A percentile compares a stretch with the other conserved stretches of the same genome.
Evolutionary conservation across 1,140 invertebrate genomes (phyloP).

Genomic region (Parasteatoda tepidariorum): DNA sequence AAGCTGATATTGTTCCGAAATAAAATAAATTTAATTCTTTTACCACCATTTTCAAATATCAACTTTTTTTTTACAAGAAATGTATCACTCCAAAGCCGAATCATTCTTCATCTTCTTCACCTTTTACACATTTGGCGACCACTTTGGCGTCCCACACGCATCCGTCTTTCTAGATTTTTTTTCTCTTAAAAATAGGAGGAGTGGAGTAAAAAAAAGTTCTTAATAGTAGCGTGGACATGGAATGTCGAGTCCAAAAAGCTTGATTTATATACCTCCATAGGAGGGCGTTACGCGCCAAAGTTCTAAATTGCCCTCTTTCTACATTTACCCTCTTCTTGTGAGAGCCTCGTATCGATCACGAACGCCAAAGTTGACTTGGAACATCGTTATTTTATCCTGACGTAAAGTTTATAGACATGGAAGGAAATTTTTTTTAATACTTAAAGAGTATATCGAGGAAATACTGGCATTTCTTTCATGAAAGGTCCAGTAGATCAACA

Average conservation of each 20-base stretch:
- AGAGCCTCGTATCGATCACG: constrained; percentile 8
- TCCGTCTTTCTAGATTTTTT: neutral
- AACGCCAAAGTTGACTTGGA: neutral
- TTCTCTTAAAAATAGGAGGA: neutral
- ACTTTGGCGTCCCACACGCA: constrained; percentile 6
- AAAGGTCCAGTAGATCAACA: no score
- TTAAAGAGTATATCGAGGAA: no score
- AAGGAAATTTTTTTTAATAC: neutral
- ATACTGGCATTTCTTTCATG: no score
- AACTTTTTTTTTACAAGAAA: no score
- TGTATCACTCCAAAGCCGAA: no score
- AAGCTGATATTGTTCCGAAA: no score
- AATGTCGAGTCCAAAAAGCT: constrained; percentile 5
- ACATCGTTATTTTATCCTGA: neutral
- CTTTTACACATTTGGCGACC: neutral
- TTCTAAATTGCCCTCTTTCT: constrained; percentile 10
- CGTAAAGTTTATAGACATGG: neutral
- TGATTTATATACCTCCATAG: constrained; percentile 18
- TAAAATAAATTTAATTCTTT: no score
- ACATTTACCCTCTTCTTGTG: neutral
- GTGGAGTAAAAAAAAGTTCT: neutral
- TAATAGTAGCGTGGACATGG: constrained; percentile 2
- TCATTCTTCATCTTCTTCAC: neutral
- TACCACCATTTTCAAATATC: no score
- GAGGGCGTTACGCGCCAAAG: neutral